phyloP scores from a whole-genome alignment of 2,113 vertebrate species.

The zebrafish (Danio rerio) region GRCz12tu NC_133189.1:16499001-16499500 shows the following conservation, averaged over 20 bases:
- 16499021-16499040: conserved; percentile 30
- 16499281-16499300: conserved; percentile 27
- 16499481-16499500: too few relatives aligned
- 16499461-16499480: too few relatives aligned
- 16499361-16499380: conserved; percentile 58
- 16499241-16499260: conserved; percentile 43
- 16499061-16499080: conserved; percentile 48
- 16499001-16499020: conserved; percentile 37
- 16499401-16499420: conserved; percentile 18
- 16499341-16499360: conserved; percentile 54
- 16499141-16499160: conserved; percentile 50
- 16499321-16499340: conserved; percentile 59
- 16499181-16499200: conserved; percentile 54
- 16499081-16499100: conserved; percentile 5
- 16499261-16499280: conserved; percentile 46
- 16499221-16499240: conserved; percentile 60
- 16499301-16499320: conserved; percentile 39
- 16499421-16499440: too few relatives aligned
- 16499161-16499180: conserved; percentile 52
- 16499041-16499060: conserved; percentile 30
- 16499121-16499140: conserved; percentile 50
- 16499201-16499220: conserved; percentile 50
- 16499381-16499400: conserved; percentile 66
- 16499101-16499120: conserved; percentile 14
- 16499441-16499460: too few relatives aligned